These are phyloP conservation scores for Hypsibius dujardini DNA, from an alignment of 1,140 invertebrate genomes.

Conservation along the genomic window DNA sequence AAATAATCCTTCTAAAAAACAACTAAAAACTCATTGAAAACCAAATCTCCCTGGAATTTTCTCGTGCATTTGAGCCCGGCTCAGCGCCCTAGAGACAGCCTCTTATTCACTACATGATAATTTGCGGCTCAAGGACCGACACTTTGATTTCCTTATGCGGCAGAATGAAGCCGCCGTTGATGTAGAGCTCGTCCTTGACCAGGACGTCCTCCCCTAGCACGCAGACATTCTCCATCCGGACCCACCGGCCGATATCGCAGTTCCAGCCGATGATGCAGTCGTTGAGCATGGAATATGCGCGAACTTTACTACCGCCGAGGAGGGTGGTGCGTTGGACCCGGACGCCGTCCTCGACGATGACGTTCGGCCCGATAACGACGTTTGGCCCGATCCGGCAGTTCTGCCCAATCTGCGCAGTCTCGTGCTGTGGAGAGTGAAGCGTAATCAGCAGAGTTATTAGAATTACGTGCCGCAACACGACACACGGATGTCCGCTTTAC, in stretches of 20 bases:
- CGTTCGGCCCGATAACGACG: conserved; percentile 87
- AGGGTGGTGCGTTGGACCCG: conserved; percentile 83
- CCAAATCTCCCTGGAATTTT: too few relatives aligned
- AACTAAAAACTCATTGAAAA: too few relatives aligned
- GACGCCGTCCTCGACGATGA: conserved; percentile 85
- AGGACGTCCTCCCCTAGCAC: conserved; percentile 97
- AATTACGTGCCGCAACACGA: too few relatives aligned
- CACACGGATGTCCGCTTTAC: too few relatives aligned
- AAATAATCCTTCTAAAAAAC: too few relatives aligned
- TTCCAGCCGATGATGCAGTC: conserved; percentile 90
- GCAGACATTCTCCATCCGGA: conserved; percentile 89
- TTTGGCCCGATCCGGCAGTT: conserved; percentile 94
- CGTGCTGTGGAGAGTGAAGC: conserved; percentile 41
- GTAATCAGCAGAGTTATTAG: conserved; percentile 18
- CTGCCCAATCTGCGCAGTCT: conserved; percentile 72
- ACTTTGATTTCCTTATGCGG: conserved; percentile 88
- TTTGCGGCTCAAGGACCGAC: conserved; percentile 88
- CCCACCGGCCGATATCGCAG: conserved; percentile 82
- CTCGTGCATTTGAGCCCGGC: too few relatives aligned
- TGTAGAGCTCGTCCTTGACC: conserved; percentile 92
- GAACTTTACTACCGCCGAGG: conserved; percentile 61
- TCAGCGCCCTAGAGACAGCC: too few relatives aligned
- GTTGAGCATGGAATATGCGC: conserved; percentile 87
- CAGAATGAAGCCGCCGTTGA: conserved; percentile 91
- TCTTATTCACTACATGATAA: conserved; percentile 65